Evolutionary conservation across 1,140 invertebrate genomes (phyloP), one percentile per base, ranked within the genome.

Genomic region (Mizuhopecten yessoensis): DNA sequence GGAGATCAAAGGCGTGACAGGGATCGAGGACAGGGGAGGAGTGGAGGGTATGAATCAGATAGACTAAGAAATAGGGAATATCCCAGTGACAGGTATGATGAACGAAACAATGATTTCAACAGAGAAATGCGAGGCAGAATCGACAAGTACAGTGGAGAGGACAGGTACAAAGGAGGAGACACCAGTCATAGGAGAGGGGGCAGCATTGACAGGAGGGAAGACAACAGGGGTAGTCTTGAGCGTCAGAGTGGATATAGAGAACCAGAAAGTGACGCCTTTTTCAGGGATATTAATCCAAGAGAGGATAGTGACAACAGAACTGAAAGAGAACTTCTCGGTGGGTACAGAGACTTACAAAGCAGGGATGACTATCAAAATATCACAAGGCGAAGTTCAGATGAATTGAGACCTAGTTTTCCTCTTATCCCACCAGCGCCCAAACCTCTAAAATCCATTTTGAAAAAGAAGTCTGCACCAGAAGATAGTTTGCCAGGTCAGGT

Each of bases 371-470:
- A 89, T 88, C 88, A 33, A 57, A 88, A 91, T 89, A 17, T 34
- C 34, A 42, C 86, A 5, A 33, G 42, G 10, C 9, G 15, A 39
- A 20, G 49, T 86, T 42, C 87, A 86, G 87, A 89, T 88, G 34
- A 75, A 2, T 75, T 75, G 23, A 75, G 57, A 75, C 57, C 57
- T 29, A 7, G 23, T 29, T 17, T 75, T 75, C 57, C 57, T 75
- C 57, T 29, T 29, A 75, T 34, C 33, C 89, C 88, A 49, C 89
- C 89, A 34, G 42, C 86, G 29, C 42, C 91, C 34, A 93, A 92
- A 91, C 93, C 94, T 45, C 75, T 94, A 15, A 94, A 94, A 89
- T 94, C 94, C 34, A 94, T 94, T 57, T 87, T 95, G n/a, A 94
- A 95, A 87, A 94, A 94, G 91, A 94, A 93, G 88, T 33, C n/a